A percentile compares a stretch with the other conserved stretches of the same genome.
These are phyloP conservation scores for Suncus etruscus DNA, from an alignment of 2,113 vertebrate species.

Conservation along the genomic window DNA sequence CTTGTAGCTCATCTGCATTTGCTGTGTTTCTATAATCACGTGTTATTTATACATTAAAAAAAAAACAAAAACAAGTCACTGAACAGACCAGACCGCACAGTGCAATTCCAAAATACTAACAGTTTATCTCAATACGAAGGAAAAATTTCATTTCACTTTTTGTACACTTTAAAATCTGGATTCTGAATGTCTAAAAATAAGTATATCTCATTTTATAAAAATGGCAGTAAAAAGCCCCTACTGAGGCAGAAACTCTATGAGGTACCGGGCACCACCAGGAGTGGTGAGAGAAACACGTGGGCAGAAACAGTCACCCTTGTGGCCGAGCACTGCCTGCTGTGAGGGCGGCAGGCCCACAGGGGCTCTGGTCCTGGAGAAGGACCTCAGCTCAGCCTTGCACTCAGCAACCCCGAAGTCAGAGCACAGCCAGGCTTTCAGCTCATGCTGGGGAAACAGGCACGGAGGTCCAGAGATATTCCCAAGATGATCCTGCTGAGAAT, in stretches of 20 bases:
- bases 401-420: background rate
- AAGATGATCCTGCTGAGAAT: background rate
- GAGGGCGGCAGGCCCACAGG: background rate
- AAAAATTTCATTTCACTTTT: background rate
- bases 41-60: background rate
- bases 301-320: background rate
- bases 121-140: background rate
- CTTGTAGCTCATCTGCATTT: background rate
- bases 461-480: too few species aligned
- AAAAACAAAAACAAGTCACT: constrained; percentile 29
- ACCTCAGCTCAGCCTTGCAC: background rate
- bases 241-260: background rate
- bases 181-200: constrained; percentile 42
- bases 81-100: background rate
- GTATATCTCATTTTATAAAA: constrained; percentile 32
- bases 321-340: too few species aligned
- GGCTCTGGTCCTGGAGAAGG: background rate
- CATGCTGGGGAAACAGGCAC: background rate
- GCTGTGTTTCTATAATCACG: background rate
- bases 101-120: constrained; percentile 4
- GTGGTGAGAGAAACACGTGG: background rate
- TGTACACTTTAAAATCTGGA: background rate
- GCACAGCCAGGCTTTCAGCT: background rate
- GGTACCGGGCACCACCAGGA: background rate
- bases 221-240: background rate